phyloP scores from a whole-genome alignment of 2,888 invertebrate genomes.

The Nowickia ferox region DNA sequence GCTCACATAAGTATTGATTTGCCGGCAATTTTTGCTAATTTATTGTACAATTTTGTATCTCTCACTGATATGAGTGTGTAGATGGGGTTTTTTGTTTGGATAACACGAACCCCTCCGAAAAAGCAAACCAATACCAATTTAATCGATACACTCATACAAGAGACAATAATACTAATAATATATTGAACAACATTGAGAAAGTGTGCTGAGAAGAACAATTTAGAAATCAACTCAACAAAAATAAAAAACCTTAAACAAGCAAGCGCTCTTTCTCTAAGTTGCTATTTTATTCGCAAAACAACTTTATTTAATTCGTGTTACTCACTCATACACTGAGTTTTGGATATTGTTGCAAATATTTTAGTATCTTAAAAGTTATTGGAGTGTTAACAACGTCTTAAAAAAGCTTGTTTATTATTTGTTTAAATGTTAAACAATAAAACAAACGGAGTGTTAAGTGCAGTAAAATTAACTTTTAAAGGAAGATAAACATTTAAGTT shows the following conservation, averaged over 20 bases:
- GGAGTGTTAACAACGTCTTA: slow-evolving; percentile 72
- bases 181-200: slow-evolving; percentile 37
- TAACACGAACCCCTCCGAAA: slow-evolving; percentile 6
- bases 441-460: slow-evolving; percentile 36
- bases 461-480: background rate
- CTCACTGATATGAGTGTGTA: slow-evolving; percentile 27
- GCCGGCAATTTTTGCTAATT: slow-evolving; percentile 57
- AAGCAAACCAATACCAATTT: slow-evolving; percentile 10
- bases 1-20: slow-evolving; percentile 48
- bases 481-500: background rate
- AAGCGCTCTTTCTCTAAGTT: slow-evolving; percentile 54
- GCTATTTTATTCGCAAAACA: slow-evolving; percentile 60
- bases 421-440: slow-evolving; percentile 3
- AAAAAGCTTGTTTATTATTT: slow-evolving; percentile 23
- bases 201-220: slow-evolving; percentile 7
- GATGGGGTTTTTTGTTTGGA: background rate
- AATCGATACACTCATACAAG: slow-evolving; percentile 38
- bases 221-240: slow-evolving; percentile 52
- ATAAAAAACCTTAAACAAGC: slow-evolving; percentile 33
- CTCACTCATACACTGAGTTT: slow-evolving; percentile 63
- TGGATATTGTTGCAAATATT: slow-evolving; percentile 74
- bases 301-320: slow-evolving; percentile 51
- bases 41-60: slow-evolving; percentile 25
- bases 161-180: slow-evolving; percentile 38
- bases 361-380: slow-evolving; percentile 73